phyloP scores from a whole-genome alignment of 2,113 vertebrate species.

The Panthera uncia region DNA sequence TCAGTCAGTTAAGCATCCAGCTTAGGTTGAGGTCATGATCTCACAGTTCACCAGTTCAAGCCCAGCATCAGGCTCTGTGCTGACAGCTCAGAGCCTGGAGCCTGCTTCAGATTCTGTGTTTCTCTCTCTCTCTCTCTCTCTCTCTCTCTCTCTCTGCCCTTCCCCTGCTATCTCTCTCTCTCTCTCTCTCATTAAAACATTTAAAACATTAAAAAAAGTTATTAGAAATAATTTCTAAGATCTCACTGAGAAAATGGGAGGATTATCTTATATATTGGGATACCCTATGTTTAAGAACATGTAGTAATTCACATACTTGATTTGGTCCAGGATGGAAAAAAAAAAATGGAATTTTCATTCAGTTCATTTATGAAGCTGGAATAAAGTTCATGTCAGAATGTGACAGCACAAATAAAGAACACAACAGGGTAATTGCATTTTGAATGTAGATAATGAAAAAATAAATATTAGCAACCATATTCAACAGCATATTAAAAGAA shows the following conservation, averaged over 20 bases:
- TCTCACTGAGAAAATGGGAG: not conserved
- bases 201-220: not conserved
- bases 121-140: too few species aligned
- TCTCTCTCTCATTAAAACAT: too few species aligned
- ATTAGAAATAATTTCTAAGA: not conserved
- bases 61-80: too few species aligned
- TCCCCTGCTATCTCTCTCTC: too few species aligned
- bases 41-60: too few species aligned
- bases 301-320: not conserved
- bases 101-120: too few species aligned
- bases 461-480: slow-evolving; percentile 9
- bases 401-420: not conserved
- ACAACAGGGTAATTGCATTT: not conserved
- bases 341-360: slow-evolving; percentile 4
- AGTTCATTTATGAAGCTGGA: not conserved
- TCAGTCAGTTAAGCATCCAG: too few species aligned
- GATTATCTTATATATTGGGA: not conserved
- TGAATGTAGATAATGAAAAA: not conserved
- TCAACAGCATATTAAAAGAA: not conserved
- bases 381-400: slow-evolving; percentile 26
- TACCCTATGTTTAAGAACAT: not conserved
- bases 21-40: too few species aligned
- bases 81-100: too few species aligned
- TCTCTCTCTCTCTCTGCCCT: too few species aligned
- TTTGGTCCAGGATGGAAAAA: not conserved